Evolutionary conservation across 2,888 invertebrate species (phyloP), one percentile per base, ranked within the genome.

Genomic region (Carcina quercana): DNA sequence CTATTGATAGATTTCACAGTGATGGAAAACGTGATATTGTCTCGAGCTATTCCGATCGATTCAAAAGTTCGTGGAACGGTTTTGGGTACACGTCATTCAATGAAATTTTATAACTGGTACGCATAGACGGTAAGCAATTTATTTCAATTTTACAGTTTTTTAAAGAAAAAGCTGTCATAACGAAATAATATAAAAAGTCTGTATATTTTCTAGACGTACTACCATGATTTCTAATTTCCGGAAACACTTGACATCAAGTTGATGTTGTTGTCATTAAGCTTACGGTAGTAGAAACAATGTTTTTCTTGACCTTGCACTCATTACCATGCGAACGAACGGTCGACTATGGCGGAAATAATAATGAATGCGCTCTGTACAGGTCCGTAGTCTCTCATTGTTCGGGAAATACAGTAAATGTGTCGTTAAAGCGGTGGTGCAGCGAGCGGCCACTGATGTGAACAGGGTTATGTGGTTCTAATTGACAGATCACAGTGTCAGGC

Each of bases 11-110:
- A 70, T 72, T 72, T 72, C 67, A 72, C 73, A 74, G 53, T 62
- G 62, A 66, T 66, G 52, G 58, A 66, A 70, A 71, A 72, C 74
- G 71, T 73, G 72, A 73, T 69, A 63, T 62, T 58, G 67, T 57
- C 65, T 63, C 66, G 61, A 65, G 64, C 67, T 59, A 63, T 48
- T 58, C 54, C 40, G 51, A 57, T 62, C 43, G 50, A 57, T 62
- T 59, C 49, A 45, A 43, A 62, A 63, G 58, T 66, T 66, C 50
- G 53, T 62, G 58, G 51, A 68, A 58, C 59, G 52, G 53, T 58
- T 61, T 32, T 54, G 50, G 45, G 44, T 49, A 46, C 42, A 50
- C 55, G 46, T 47, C 43, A 44, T 45, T 51, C 15, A 6, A 30
- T 17, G 27, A 17, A 17, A 3, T 6, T 13, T 21, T 12, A 17